Base-by-base conservation (phyloP, 2,113 vertebrate species). In the Brachionichthys hirsutus region DNA sequence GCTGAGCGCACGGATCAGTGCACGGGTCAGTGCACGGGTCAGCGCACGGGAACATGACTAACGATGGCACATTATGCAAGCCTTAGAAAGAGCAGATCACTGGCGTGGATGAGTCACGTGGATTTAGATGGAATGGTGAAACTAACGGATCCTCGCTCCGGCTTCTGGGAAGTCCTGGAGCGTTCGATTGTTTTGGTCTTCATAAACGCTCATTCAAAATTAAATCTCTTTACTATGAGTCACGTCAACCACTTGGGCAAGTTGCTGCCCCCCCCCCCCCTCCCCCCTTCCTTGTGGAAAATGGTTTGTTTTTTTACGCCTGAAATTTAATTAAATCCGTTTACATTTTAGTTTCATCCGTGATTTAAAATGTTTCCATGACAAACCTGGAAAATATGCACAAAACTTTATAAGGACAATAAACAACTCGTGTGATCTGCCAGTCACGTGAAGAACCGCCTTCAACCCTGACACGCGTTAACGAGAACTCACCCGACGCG, bases 1-100 rank as follows among this genome's bases (percentile, higher is more conserved):
- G 80, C 64, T 62, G 36, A 70, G 79, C 75, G 74, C 80, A 73
- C 18, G 76, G 55, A 60, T 80, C 75, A 44, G n/a, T n/a, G n/a
- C n/a, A n/a, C n/a, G n/a, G n/a, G n/a, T n/a, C n/a, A n/a, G n/a
- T n/a, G n/a, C n/a, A n/a, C n/a, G n/a, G n/a, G n/a, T n/a, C n/a
- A n/a, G n/a, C n/a, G n/a, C n/a, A n/a, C n/a, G 67, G 73, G 76
- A 82, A 82, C 75, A 76, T 78, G 82, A 80, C 79, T 84, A 84
- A 85, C 68, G 79, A 75, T 46, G 62, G 52, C 56, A 51, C 53
- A 45, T 83, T 81, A 77, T 73, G 73, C 70, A 70, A 75, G 71
- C 60, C 57, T 69, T 56, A 76, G 64, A 59, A 70, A 85, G 75
- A 82, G 53, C 80, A 78, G 76, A 82, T 78, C 67, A 41, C 53